Conservation (phyloP, 2,888 invertebrate genomes). For the Cataglyphis livida region DNA sequence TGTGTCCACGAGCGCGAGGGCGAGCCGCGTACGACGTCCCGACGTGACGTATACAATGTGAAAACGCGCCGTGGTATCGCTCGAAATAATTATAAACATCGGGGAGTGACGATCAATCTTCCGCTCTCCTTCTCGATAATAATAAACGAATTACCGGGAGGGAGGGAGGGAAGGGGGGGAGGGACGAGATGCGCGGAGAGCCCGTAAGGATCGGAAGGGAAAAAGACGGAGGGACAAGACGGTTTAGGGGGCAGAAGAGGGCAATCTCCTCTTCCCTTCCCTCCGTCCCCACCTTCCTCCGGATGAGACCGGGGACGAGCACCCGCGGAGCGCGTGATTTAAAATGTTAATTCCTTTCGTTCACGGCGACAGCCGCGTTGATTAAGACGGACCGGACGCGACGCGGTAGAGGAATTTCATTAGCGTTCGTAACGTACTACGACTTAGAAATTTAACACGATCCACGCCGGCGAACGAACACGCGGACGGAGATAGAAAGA, state of each 20-base stretch:
- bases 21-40: slow-evolving; percentile 55
- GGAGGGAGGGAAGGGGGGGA: too few species aligned
- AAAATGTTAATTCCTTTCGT: slow-evolving; percentile 81
- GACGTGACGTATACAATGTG: slow-evolving; percentile 61
- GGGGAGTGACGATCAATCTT: slow-evolving; percentile 81
- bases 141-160: slow-evolving; percentile 78
- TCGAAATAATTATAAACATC: slow-evolving; percentile 81
- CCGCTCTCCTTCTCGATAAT: slow-evolving; percentile 73
- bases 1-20: slow-evolving; percentile 26
- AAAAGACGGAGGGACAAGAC: slow-evolving; percentile 15
- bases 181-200: slow-evolving; percentile 52
- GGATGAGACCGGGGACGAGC: slow-evolving; percentile 55
- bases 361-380: slow-evolving; percentile 78
- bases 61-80: slow-evolving; percentile 70
- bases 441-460: slow-evolving; percentile 68
- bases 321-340: slow-evolving; percentile 80
- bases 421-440: slow-evolving; percentile 75
- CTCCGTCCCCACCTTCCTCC: neutral
- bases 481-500: neutral
- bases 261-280: too few species aligned
- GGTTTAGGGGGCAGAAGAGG: neutral
- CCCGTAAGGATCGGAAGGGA: slow-evolving; percentile 22
- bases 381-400: slow-evolving; percentile 77
- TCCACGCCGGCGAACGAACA: neutral
- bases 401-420: slow-evolving; percentile 78